Evolutionary conservation across 1,140 invertebrate genomes (phyloP).

Genomic region (Philopotamus ludificatus): DNA sequence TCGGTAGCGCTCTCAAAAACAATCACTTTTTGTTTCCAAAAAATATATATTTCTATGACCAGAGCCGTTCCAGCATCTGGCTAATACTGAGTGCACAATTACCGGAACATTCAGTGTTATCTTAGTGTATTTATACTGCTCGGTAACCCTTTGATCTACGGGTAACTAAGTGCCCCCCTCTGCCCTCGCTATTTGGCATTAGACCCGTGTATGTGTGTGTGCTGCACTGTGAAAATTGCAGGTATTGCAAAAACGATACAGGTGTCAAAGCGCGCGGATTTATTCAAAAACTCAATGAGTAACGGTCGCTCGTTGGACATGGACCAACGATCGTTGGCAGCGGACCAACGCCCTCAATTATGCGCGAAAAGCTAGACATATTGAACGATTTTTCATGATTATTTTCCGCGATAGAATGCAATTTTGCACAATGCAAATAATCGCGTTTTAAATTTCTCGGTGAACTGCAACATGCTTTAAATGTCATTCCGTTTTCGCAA

Average conservation of each 20-base stretch:
- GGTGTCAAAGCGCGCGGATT: background rate
- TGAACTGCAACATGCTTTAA: too few species aligned
- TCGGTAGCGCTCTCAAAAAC: background rate
- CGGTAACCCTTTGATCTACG: conserved; percentile 38
- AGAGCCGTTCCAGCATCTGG: conserved; percentile 19
- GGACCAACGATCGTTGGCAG: background rate
- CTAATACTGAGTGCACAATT: conserved; percentile 38
- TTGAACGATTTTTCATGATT: background rate
- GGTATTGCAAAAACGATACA: background rate
- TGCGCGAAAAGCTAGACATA: too few species aligned
- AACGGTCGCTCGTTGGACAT: background rate
- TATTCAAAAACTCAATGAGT: background rate
- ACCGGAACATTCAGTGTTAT: conserved; percentile 34
- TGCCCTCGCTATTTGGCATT: conserved; percentile 17
- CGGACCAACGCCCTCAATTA: too few species aligned
- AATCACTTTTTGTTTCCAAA: background rate
- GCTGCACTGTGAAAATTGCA: conserved; percentile 1
- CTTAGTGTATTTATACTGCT: conserved; percentile 39
- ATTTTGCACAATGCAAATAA: too few species aligned
- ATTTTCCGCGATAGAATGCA: too few species aligned
- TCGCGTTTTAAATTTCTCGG: too few species aligned
- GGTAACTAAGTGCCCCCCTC: conserved; percentile 27
- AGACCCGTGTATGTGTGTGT: conserved; percentile 24
- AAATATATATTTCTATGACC: background rate
- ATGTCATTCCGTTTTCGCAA: too few species aligned